Percentiles rank a stretch among this genome's conserved stretches.
phyloP scores from a whole-genome alignment of 2,797 vertebrate genomes.

The Sebastiscus tertius region DNA sequence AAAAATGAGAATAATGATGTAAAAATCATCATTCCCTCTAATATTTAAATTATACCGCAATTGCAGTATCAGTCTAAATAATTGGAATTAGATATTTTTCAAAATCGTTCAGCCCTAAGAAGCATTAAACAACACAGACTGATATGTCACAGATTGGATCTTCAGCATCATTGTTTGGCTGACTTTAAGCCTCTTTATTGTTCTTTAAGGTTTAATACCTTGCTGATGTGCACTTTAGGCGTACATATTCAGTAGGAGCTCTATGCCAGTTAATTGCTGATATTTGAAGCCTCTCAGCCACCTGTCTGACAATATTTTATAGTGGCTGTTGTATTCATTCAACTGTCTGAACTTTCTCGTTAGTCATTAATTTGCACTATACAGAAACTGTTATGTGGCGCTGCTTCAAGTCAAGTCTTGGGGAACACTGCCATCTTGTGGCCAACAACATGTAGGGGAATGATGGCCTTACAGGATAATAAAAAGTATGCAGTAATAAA shows the following conservation, averaged over 20 bases:
- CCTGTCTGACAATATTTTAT: neutral
- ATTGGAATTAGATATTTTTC: too few relatives aligned
- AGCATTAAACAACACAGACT: neutral
- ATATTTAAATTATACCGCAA: too few relatives aligned
- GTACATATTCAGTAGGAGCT: neutral
- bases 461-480: neutral
- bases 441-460: neutral
- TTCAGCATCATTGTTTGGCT: neutral
- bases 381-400: neutral
- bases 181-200: neutral
- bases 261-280: neutral
- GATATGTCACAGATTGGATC: neutral
- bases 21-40: too few relatives aligned
- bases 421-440: slow-evolving; percentile 53
- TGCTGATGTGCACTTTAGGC: neutral
- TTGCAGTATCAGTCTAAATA: too few relatives aligned
- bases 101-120: too few relatives aligned
- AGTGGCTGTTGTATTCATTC: neutral
- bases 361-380: neutral
- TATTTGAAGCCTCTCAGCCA: neutral
- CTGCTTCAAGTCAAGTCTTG: neutral
- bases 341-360: neutral
- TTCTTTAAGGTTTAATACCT: neutral
- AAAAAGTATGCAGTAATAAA: neutral
- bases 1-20: too few relatives aligned